Percentiles rank a stretch among this genome's conserved stretches.
Evolutionary conservation across 2,888 invertebrate genomes (phyloP).

Genomic region (Reticulitermes lucifugus): DNA sequence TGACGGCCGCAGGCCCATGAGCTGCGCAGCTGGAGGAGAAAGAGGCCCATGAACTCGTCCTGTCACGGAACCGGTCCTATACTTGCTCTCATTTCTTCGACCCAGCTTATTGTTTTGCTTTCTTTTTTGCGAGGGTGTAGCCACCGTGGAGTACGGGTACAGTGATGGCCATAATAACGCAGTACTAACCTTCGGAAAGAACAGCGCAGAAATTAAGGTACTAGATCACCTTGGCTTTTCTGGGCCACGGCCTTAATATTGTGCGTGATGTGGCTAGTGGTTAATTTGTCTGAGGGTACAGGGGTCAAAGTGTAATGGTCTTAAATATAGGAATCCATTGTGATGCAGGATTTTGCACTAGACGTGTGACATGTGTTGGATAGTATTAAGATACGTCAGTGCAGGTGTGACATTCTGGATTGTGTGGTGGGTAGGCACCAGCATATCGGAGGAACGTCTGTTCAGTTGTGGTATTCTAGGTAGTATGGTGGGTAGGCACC

Average conservation of each 20-base stretch:
- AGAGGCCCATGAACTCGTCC: conserved; percentile 3
- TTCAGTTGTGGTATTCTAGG: too few relatives aligned
- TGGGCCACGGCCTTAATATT: background rate
- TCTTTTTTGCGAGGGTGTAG: conserved; percentile 39
- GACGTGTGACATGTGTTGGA: too few relatives aligned
- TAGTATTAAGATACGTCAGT: too few relatives aligned
- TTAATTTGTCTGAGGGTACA: background rate
- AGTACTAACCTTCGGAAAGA: background rate
- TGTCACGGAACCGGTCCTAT: conserved; percentile 1
- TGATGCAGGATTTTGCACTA: too few relatives aligned
- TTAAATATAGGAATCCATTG: too few relatives aligned
- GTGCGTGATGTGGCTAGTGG: background rate
- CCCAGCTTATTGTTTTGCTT: conserved; percentile 26
- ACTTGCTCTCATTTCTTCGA: conserved; percentile 27
- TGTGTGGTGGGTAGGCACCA: too few relatives aligned
- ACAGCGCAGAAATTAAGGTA: background rate
- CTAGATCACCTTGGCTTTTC: background rate
- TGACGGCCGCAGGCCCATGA: background rate
- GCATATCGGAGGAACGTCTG: too few relatives aligned
- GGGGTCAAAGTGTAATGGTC: background rate
- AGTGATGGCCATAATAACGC: background rate
- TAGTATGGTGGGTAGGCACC: too few relatives aligned
- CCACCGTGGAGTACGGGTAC: conserved; percentile 19
- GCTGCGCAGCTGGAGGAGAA: background rate
- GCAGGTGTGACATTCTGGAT: too few relatives aligned